phyloP scores from a whole-genome alignment of 30 jellyfish, hydroid and myxozoan genomes.

The Aurelia sp. region DNA sequence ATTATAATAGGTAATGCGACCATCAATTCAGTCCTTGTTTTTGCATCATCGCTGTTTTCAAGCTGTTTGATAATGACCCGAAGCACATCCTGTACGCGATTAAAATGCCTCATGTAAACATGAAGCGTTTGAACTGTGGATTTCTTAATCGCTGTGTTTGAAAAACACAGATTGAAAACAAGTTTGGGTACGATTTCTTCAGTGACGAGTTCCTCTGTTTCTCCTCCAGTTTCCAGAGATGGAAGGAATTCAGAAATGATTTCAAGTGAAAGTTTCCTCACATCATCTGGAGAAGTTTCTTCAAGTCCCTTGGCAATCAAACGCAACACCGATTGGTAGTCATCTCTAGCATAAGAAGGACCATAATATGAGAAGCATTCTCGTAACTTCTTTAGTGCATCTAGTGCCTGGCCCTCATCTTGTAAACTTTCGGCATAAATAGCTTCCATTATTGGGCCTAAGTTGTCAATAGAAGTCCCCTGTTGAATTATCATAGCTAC shows the following conservation, averaged over 20 bases:
- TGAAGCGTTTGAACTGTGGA: constrained; percentile 84
- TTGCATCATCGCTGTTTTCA: constrained; percentile 52
- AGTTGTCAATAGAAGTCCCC: constrained; percentile 9
- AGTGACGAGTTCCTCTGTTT: constrained; percentile 39
- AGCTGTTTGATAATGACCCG: constrained; percentile 68
- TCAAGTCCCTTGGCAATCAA: constrained; percentile 52
- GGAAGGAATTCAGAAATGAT: constrained; percentile 70
- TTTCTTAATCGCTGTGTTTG: constrained; percentile 70
- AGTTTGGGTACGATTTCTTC: constrained; percentile 70
- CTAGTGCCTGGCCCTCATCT: constrained; percentile 26
- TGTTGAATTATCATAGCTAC: constrained; percentile 59
- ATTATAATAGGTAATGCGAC: constrained; percentile 87
- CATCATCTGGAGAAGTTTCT: constrained; percentile 46
- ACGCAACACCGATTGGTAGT: constrained; percentile 33
- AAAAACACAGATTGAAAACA: constrained; percentile 67
- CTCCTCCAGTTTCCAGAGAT: constrained; percentile 36
- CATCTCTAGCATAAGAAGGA: constrained; percentile 26
- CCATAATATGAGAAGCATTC: constrained; percentile 54
- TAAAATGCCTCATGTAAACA: constrained; percentile 74
- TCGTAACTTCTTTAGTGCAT: constrained; percentile 50
- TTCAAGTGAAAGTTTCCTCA: constrained; percentile 70
- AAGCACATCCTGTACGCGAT: constrained; percentile 64
- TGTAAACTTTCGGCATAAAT: constrained; percentile 25
- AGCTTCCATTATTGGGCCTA: constrained; percentile 72
- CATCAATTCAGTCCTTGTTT: constrained; percentile 79